phyloP scores from a whole-genome alignment of 2,797 vertebrate genomes.

The Eptatretus atami region DNA sequence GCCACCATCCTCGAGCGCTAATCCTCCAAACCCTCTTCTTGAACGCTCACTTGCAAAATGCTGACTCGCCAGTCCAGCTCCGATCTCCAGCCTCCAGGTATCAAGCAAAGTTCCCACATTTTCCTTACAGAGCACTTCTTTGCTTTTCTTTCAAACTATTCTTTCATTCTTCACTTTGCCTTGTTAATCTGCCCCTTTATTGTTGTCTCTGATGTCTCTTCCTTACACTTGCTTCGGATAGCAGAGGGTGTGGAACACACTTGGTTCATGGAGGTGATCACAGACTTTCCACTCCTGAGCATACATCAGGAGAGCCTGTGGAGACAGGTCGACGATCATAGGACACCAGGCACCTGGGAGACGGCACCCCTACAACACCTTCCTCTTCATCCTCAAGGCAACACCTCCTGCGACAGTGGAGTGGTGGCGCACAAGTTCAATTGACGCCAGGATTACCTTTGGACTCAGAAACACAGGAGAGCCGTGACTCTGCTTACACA shows the following conservation, averaged over 20 bases:
- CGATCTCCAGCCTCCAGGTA: slow-evolving; percentile 39
- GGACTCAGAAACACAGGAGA: slow-evolving; percentile 61
- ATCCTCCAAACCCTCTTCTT: slow-evolving; percentile 30
- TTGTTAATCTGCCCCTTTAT: too few species aligned
- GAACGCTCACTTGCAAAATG: slow-evolving; percentile 38
- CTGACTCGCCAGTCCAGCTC: slow-evolving; percentile 27
- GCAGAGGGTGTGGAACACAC: background rate
- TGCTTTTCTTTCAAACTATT: too few species aligned
- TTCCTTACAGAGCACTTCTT: too few species aligned
- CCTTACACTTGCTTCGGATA: too few species aligned
- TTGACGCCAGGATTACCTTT: slow-evolving; percentile 59
- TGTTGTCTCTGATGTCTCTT: too few species aligned
- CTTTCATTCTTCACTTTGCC: too few species aligned
- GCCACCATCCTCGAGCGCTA: slow-evolving; percentile 67
- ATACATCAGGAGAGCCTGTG: background rate
- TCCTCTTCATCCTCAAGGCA: slow-evolving; percentile 1
- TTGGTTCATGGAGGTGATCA: slow-evolving; percentile 4
- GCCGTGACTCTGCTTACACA: slow-evolving; percentile 61
- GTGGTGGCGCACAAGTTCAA: slow-evolving; percentile 19
- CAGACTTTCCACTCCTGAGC: slow-evolving; percentile 1
- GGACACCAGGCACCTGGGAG: background rate
- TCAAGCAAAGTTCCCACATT: background rate
- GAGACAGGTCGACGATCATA: background rate
- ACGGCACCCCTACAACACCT: slow-evolving; percentile 3
- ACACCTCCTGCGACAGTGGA: slow-evolving; percentile 3